Evolutionary conservation across 2,888 invertebrate species (phyloP), one percentile per base, ranked within the genome.

Genomic region (Acanthosepion esculentum): DNA sequence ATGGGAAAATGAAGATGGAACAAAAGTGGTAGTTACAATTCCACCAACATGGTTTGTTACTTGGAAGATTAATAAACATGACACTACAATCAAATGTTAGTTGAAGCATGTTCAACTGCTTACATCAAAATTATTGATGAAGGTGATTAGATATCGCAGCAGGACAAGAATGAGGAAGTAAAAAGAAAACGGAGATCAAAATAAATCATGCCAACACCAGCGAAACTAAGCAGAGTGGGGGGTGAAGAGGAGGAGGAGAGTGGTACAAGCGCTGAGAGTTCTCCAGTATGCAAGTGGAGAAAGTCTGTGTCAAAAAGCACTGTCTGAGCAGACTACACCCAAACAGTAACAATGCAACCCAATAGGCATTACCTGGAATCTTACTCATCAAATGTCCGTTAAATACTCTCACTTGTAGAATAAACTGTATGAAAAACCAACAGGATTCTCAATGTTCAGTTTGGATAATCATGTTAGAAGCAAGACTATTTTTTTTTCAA

Each of bases 271-370:
- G 64, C 55, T 94, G 94, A 94, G 23, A 93, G 93, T 93, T 94
- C 94, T 94, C 94, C 94, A 94, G 55, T 94, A 94, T 94, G 94
- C 94, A 94, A 41, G 94, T 94, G 94, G 94, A 94, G 94, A 94
- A 94, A 64, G 64, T 94, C 64, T 94, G 55, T 94, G 93, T 93
- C 93, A 93, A 93, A 55, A 94, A 94, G 94, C 94, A 94, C 94
- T 94, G 94, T 94, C 94, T 94, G 94, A 94, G 94, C 94, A 94
- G 64, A 94, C 94, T 94, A 94, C 94, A 94, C 94, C 94, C 94
- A 94, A 94, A 94, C 94, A 94, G 94, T 94, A 94, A 94, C 94
- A 94, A 94, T 94, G 59, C 94, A 94, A 94, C 94, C 94, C 94
- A 94, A 94, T 94, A 94, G 94, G 94, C 94, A 64, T 94, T 94